Evolutionary conservation across 2,797 vertebrate species (phyloP).

Genomic region (Lepus townsendii): DNA sequence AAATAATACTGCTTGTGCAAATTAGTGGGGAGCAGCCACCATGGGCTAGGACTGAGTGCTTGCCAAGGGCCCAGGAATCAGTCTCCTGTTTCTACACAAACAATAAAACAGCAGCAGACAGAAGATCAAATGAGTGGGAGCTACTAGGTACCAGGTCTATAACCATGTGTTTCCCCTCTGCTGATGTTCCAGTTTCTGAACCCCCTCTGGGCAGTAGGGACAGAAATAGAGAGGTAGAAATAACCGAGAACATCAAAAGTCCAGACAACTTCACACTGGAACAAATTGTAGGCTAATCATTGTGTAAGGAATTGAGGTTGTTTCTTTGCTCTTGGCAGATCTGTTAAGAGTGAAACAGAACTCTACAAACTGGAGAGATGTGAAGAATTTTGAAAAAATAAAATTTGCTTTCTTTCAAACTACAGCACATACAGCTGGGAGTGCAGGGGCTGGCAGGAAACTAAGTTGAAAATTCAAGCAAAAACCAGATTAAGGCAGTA

Average conservation of each 20-base stretch:
- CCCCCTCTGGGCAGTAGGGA: not conserved
- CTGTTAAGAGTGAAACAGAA: constrained; percentile 53
- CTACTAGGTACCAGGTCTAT: not conserved
- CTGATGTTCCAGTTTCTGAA: not conserved
- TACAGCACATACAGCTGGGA: not conserved
- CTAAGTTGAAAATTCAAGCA: constrained; percentile 47
- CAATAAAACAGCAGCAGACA: not conserved
- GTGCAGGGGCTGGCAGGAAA: constrained; percentile 26
- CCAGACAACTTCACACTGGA: not conserved
- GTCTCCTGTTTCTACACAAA: not conserved
- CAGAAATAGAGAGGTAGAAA: not conserved
- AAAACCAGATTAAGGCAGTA: constrained; percentile 31
- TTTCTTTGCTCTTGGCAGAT: constrained; percentile 46
- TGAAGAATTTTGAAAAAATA: not conserved
- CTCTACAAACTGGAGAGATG: constrained; percentile 2
- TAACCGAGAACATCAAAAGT: not conserved
- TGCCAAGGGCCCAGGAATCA: not conserved
- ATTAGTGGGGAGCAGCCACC: not conserved
- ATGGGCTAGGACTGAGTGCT: not conserved
- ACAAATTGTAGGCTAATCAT: constrained; percentile 3
- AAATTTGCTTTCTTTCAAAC: constrained; percentile 6
- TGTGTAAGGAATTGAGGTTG: constrained; percentile 5
- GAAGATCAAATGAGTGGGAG: not conserved
- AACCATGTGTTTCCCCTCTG: not conserved
- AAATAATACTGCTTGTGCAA: not conserved